Evolutionary conservation across 2,797 vertebrate genomes (phyloP), one percentile per base, ranked within the genome.

Genomic region (Dallia pectoralis): DNA sequence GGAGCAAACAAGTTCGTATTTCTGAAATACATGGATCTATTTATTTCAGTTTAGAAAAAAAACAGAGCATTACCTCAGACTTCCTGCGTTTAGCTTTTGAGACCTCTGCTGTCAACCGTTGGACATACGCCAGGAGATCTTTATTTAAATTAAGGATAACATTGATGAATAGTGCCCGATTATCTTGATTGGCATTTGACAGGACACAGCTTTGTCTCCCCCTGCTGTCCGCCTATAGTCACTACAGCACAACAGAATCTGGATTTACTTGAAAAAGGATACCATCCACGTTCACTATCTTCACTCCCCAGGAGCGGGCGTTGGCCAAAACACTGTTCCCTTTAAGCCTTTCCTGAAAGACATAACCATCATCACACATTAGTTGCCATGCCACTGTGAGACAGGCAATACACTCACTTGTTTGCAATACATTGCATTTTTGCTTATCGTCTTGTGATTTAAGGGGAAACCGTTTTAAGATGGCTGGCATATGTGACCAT

Each of bases 221-320:
- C 77, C 91, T 90, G 77, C 87, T 90, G 91, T 33, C 8, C 72
- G 70, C 27, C 63, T 9, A 67, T n/a, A 11, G 30, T 70, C 73
- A 89, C 71, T 84, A 59, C 84, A 83, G 19, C 49, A 61, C 9
- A 66, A 40, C 4, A 36, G 27, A 19, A 63, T 2, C 6, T 27
- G 61, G 40, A 4, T 62, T 33, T 71, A n/a, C n/a, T 59, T 27
- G 67, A 51, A 59, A 87, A 94, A 95, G 93, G 89, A 95, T 96
- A 96, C 95, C 93, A 15, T 97, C 94, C 69, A 92, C 92, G n/a
- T 89, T 89, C 72, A 96, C 78, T 77, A 96, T 92, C 89, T 89
- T 93, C 69, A 96, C 93, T 61, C 96, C 95, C 95, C 95, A 97
- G 32, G 92, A 92, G 40, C 81, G 89, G 22, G 96, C 93, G 0